Conservation (phyloP, 2,113 vertebrate species). For the Glaucidium brasilianum region DNA sequence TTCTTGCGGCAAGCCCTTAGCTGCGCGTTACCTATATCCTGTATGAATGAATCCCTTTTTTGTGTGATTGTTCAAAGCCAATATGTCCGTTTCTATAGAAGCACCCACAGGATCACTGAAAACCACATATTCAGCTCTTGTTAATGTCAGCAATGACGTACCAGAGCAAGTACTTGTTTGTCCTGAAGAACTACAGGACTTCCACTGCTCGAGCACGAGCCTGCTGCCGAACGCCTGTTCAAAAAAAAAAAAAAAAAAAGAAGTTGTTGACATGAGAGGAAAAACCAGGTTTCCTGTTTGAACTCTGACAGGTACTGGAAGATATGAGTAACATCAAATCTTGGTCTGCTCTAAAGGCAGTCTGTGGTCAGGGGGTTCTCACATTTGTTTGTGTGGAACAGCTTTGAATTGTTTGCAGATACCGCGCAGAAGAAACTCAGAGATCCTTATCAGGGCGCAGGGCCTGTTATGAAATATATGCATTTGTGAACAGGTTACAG, state of each 20-base stretch:
- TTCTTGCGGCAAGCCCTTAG: neutral
- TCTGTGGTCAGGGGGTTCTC: slow-evolving; percentile 85
- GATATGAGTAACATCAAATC: slow-evolving; percentile 89
- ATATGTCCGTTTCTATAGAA: slow-evolving; percentile 51
- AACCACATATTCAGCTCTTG: slow-evolving; percentile 50
- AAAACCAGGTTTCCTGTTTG: slow-evolving; percentile 89
- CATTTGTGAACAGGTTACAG: slow-evolving; percentile 49
- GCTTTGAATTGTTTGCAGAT: slow-evolving; percentile 76
- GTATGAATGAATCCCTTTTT: slow-evolving; percentile 53
- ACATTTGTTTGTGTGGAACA: slow-evolving; percentile 70
- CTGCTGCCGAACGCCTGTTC: slow-evolving; percentile 19
- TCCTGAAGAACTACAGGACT: slow-evolving; percentile 61
- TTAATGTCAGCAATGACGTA: slow-evolving; percentile 68
- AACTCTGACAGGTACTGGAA: slow-evolving; percentile 87
- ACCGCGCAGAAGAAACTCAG: slow-evolving; percentile 59
- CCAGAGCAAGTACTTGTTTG: slow-evolving; percentile 46
- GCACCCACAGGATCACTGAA: slow-evolving; percentile 56
- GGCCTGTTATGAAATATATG: slow-evolving; percentile 59
- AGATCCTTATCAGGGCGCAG: slow-evolving; percentile 69
- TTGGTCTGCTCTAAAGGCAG: slow-evolving; percentile 72
- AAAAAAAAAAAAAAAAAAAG: slow-evolving; percentile 1
- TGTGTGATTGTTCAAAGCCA: slow-evolving; percentile 37
- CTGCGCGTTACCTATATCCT: slow-evolving; percentile 42
- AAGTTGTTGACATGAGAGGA: slow-evolving; percentile 84
- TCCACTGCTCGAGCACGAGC: neutral